phyloP scores from a whole-genome alignment of 2,113 vertebrate genomes.

The Mionectes macconnelli region DNA sequence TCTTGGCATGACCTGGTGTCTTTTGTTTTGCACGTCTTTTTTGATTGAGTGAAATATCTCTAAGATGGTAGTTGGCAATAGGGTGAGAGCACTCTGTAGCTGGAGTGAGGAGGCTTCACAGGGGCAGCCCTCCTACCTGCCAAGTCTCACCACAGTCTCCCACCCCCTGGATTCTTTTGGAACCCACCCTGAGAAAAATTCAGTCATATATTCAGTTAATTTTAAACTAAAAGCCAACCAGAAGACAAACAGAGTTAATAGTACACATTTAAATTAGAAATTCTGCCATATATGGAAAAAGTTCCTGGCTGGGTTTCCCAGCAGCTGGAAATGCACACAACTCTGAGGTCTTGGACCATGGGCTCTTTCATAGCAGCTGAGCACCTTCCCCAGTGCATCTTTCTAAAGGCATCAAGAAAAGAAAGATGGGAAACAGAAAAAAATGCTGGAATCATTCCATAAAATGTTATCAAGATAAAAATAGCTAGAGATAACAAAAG shows the following conservation, averaged over 20 bases:
- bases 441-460: background rate
- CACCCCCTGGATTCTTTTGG: slow-evolving; percentile 3
- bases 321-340: background rate
- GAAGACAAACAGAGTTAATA: background rate
- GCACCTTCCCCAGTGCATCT: background rate
- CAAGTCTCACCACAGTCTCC: slow-evolving; percentile 27
- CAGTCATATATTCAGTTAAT: background rate
- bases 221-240: background rate
- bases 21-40: background rate
- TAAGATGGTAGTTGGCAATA: background rate
- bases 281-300: background rate
- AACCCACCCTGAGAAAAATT: background rate
- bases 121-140: background rate
- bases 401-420: background rate
- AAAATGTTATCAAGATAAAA: background rate
- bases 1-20: background rate
- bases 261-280: background rate
- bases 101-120: background rate
- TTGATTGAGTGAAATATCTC: background rate
- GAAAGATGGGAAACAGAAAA: background rate
- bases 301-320: background rate
- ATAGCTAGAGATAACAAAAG: background rate
- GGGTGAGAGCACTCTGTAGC: background rate
- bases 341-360: background rate
- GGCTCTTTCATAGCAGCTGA: background rate